Base-by-base conservation (phyloP, 2,888 invertebrate genomes). In the Agonopterix subpropinquella region DNA sequence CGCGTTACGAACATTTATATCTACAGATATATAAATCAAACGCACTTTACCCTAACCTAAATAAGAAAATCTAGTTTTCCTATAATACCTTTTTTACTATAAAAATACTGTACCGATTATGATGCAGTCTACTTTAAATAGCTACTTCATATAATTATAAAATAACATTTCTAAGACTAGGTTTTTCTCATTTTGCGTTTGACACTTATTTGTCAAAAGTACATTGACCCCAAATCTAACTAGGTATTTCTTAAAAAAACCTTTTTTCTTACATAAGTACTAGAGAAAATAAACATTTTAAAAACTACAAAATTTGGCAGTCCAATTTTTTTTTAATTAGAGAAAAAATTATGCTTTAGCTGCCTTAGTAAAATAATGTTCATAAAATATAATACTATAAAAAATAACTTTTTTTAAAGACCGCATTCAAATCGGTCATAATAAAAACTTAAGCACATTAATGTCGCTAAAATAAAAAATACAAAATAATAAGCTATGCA, bases 1-100 rank as follows among this genome's bases (percentile, higher is more conserved):
- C 64, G 80, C 82, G 77, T 79, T 81, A 70, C 64, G 69, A 77
- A 62, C 4, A 70, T 55, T 71, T 82, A 85, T 85, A 84, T 85
- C 83, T 54, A 62, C 15, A 48, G 80, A 86, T 84, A 85, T 28
- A 28, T 81, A 82, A 66, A 76, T 73, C 73, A 78, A 85, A 85
- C 82, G 80, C 82, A 56, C 54, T 44, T 18, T 44, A 46, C 45
- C 54, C 44, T 18, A 43, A 46, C 45, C 42, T 50, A 47, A 50
- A 54, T 44, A 44, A 44, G 37, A 39, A 39, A 39, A 39, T n/a
- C 39, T n/a, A 9, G n/a, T 39, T 39, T 28, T 28, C n/a, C 39
- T 39, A 39, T 39, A 9, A 39, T 28, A 39, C 39, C 39, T 39
- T 39, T 49, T 44, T 51, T 13, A 36, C 28, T 36, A 46, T 37